Evolutionary conservation across 1,140 invertebrate species (phyloP).

Genomic region (Drosophila nigrodunni): DNA sequence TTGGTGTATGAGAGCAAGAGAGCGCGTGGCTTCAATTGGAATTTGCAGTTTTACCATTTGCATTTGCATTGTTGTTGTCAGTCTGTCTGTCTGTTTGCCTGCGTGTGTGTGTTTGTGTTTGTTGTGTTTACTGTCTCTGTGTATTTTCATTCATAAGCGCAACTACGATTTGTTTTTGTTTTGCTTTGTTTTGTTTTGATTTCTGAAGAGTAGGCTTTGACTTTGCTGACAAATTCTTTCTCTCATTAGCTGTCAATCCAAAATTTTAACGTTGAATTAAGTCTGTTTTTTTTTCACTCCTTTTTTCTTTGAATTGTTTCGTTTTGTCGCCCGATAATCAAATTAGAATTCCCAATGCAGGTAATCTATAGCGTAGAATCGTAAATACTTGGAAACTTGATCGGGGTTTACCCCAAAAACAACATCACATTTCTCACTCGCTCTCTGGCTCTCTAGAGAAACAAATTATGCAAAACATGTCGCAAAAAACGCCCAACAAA

Average conservation of each 20-base stretch:
- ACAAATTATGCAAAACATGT: conserved; percentile 65
- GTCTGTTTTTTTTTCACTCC: background rate
- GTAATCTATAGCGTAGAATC: conserved; percentile 41
- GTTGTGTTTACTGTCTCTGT: conserved; percentile 23
- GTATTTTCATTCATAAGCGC: conserved; percentile 80
- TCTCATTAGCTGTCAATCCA: conserved; percentile 2
- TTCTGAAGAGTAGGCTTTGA: conserved; percentile 37
- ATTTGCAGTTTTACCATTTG: conserved; percentile 33
- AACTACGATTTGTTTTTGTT: conserved; percentile 39
- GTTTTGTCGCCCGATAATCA: background rate
- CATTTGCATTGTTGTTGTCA: conserved; percentile 15
- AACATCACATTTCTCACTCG: conserved; percentile 16
- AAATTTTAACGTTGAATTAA: conserved; percentile 23
- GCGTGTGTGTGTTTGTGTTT: conserved; percentile 4
- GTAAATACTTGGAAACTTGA: conserved; percentile 29
- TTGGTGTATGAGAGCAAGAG: background rate
- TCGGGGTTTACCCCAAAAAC: conserved; percentile 41
- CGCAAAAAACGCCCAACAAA: conserved; percentile 29
- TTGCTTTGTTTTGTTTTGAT: conserved; percentile 16
- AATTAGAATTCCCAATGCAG: conserved; percentile 46
- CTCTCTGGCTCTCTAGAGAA: conserved; percentile 17
- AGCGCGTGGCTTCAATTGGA: conserved; percentile 35
- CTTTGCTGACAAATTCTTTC: conserved; percentile 17
- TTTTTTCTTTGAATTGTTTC: background rate
- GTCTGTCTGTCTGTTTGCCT: background rate